Base-by-base conservation (phyloP, 2,113 vertebrate genomes). In the Lasiurus borealis region DNA sequence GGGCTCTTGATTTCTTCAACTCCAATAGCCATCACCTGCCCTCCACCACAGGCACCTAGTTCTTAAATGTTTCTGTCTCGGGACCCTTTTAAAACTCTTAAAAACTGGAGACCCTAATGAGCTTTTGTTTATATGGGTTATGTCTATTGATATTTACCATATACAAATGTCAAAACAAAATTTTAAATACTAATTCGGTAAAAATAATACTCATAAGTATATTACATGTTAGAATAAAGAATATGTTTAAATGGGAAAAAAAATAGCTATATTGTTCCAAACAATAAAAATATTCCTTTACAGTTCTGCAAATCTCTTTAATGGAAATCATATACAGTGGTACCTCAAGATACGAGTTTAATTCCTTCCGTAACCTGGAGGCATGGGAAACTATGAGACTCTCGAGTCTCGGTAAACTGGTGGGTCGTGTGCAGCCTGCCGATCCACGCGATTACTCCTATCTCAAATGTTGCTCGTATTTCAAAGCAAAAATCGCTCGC, bases 161-260 rank as follows among this genome's bases (percentile, higher is more conserved):
- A 40, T 59, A 72, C 75, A 57, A 75, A 64, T 80, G 29, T 50
- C 57, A 27, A 93, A 75, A 78, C 21, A 76, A 92, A 88, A 84
- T 6, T 64, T 59, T 36, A 68, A 91, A 40, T 50, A 57, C 48
- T 68, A n/a, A 40, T 76, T 82, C 52, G 85, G 57, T 82, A 71
- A 66, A 93, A 90, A 69, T 78, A 48, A 46, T 57, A 23, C 36
- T 40, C 8, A 5, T 75, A 77, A 52, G 36, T 40, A 11, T 85
- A 34, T 48, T 52, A n/a, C 18, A 50, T 71, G n/a, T 69, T 69
- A 87, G 71, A 50, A 83, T 88, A 57, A 66, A 76, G 77, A 69
- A 14, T 11, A 71, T 50, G 84, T 27, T 78, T 44, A 31, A 11
- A 78, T 66, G 31, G 31, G 40, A 8, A 4, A 44, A 82, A 82